Base-by-base conservation (phyloP, 2,888 invertebrate genomes). In the Ormia ochracea region DNA sequence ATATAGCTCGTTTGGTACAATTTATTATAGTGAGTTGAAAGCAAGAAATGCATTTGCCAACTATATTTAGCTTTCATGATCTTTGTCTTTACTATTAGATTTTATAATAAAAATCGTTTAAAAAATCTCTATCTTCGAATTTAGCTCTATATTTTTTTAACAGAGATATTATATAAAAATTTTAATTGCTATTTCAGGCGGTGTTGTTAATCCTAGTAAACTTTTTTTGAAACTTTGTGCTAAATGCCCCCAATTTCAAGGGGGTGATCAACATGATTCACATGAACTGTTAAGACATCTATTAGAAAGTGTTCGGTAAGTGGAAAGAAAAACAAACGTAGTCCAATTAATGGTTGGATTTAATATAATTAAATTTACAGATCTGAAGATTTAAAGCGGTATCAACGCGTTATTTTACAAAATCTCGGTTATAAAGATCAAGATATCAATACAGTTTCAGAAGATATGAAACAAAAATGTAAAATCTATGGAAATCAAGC, bases 211-310 rank as follows among this genome's bases (percentile, higher is more conserved):
- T 21, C 95, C 95, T 0, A 89, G 91, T 23, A 92, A 92, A 85
- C 90, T 95, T 54, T 91, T 94, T 28, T 91, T 91, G 1, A 92
- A 92, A 75, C 90, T 95, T 21, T 93, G 93, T 73, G 91, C 90
- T 82, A 93, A 94, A 83, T 91, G 93, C 86, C 95, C 96, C 0
- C 95, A 97, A 88, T 98, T 98, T 89, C 94, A 95, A 63, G 97
- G 97, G 9, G 97, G 95, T 2, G 96, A 97, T 84, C 98, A 99
- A 87, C 99, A 99, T 86, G 99, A 99, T 88, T 94, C 98, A 0
- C 99, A 99, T 86, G 99, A 99, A 89, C 90, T 99, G 69, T 91
- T 99, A 17, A 91, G 98, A 66, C 96, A 96, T 90, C 90, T 99
- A 54, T 90, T 99, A 61, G 98, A 99, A 89, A 94, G 94, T 82